phyloP scores from a whole-genome alignment of 2,888 invertebrate genomes.

The Cyaniris semiargus region DNA sequence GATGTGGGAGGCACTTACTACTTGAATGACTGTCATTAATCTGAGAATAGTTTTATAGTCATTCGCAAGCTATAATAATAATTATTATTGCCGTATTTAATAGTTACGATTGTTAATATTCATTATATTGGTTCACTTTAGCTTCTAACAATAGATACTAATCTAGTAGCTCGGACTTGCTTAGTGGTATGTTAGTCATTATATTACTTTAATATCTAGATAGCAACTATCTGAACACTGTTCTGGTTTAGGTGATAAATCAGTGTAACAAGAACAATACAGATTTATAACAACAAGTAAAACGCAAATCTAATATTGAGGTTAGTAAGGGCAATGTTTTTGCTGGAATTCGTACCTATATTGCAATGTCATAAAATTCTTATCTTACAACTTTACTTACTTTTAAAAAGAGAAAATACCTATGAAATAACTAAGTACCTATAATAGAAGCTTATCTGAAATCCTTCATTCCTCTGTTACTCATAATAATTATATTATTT shows the following conservation, averaged over 20 bases:
- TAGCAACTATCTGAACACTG: background rate
- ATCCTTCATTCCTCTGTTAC: too few relatives aligned
- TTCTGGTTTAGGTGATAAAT: slow-evolving; percentile 4
- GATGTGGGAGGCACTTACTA: too few relatives aligned
- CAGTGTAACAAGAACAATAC: background rate
- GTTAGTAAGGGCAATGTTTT: background rate
- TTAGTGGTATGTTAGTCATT: background rate
- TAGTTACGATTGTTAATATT: background rate
- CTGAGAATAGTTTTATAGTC: too few relatives aligned
- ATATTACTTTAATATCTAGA: background rate
- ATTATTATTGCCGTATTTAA: background rate
- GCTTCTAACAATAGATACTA: background rate
- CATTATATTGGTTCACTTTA: background rate
- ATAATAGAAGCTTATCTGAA: too few relatives aligned
- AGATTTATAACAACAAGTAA: background rate
- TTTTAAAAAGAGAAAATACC: background rate
- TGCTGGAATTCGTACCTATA: background rate
- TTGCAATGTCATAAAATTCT: background rate
- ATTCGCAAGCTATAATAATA: too few relatives aligned
- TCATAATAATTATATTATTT: too few relatives aligned
- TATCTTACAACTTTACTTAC: background rate
- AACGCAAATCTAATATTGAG: background rate
- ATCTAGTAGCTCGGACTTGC: background rate
- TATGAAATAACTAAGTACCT: too few relatives aligned
- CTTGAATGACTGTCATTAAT: too few relatives aligned